Evolutionary conservation across 2,888 invertebrate species (phyloP).

Genomic region (Pedicia rivosa): DNA sequence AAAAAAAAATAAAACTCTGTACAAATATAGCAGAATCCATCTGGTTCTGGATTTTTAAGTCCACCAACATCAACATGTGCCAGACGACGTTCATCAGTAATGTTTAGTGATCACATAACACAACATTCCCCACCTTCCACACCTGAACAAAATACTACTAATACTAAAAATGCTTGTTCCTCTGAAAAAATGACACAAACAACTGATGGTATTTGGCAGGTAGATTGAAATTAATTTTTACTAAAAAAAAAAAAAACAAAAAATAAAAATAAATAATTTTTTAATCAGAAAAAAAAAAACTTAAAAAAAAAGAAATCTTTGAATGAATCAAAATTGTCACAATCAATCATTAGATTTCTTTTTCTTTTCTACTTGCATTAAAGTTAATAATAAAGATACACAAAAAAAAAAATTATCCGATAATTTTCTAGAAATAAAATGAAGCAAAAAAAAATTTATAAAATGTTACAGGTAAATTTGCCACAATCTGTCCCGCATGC

Average conservation of each 20-base stretch:
- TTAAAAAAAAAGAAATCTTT: not conserved
- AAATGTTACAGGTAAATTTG: slow-evolving; percentile 25
- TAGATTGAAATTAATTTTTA: too few relatives aligned
- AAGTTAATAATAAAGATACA: too few relatives aligned
- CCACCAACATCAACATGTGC: slow-evolving; percentile 42
- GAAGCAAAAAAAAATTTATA: too few relatives aligned
- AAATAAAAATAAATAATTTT: slow-evolving; percentile 9
- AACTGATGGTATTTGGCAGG: slow-evolving; percentile 54
- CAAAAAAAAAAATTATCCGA: too few relatives aligned
- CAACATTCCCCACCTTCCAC: slow-evolving; percentile 42
- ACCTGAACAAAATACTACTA: slow-evolving; percentile 19
- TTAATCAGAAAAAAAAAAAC: too few relatives aligned
- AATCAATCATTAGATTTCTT: not conserved
- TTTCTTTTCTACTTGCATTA: not conserved
- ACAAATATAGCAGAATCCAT: slow-evolving; percentile 36
- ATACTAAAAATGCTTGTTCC: slow-evolving; percentile 47
- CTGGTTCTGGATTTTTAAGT: slow-evolving; percentile 50
- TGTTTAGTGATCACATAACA: slow-evolving; percentile 75
- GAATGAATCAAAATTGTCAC: not conserved
- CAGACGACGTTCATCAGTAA: slow-evolving; percentile 66
- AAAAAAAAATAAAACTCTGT: too few relatives aligned
- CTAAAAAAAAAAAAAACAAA: too few relatives aligned
- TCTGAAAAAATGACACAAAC: slow-evolving; percentile 85
- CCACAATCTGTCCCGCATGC: slow-evolving; percentile 32
- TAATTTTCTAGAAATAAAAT: too few relatives aligned